Conservation (phyloP, 2,888 invertebrate species). For the Apamea sordens region DNA sequence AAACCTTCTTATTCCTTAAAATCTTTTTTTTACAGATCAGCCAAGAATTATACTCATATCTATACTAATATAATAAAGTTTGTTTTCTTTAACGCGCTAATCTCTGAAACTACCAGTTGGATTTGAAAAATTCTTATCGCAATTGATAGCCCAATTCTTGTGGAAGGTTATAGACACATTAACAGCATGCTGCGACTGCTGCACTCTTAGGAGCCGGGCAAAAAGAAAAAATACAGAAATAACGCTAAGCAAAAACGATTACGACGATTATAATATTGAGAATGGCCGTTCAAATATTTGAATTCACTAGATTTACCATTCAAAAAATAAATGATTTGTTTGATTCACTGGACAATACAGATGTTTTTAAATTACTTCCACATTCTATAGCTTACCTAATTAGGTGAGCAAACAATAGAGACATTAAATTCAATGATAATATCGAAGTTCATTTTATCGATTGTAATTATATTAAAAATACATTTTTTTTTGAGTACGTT, state of each 20-base stretch:
- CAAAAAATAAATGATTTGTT: neutral
- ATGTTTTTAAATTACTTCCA: slow-evolving; percentile 41
- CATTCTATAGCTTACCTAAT: slow-evolving; percentile 13
- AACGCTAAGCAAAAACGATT: too few relatives aligned
- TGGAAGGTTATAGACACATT: neutral
- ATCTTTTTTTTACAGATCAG: neutral
- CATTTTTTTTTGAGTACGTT: slow-evolving; percentile 4
- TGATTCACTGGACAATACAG: slow-evolving; percentile 9
- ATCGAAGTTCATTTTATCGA: slow-evolving; percentile 42
- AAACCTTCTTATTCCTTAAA: neutral
- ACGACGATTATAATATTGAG: too few relatives aligned
- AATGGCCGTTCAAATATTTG: neutral
- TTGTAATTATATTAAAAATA: slow-evolving; percentile 16
- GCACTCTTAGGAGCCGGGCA: too few relatives aligned
- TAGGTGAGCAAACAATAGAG: slow-evolving; percentile 50
- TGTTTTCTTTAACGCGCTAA: neutral
- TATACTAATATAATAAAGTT: too few relatives aligned
- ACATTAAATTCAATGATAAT: slow-evolving; percentile 33
- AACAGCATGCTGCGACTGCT: too few relatives aligned
- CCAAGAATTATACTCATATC: neutral
- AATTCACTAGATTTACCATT: neutral
- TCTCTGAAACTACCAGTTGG: neutral
- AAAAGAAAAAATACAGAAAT: too few relatives aligned
- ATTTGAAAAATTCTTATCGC: too few relatives aligned
- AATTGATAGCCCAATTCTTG: neutral